A percentile compares a stretch with the other conserved stretches of the same genome.
phyloP scores from a whole-genome alignment of 1,140 invertebrate genomes.

The Megathymus violae region DNA sequence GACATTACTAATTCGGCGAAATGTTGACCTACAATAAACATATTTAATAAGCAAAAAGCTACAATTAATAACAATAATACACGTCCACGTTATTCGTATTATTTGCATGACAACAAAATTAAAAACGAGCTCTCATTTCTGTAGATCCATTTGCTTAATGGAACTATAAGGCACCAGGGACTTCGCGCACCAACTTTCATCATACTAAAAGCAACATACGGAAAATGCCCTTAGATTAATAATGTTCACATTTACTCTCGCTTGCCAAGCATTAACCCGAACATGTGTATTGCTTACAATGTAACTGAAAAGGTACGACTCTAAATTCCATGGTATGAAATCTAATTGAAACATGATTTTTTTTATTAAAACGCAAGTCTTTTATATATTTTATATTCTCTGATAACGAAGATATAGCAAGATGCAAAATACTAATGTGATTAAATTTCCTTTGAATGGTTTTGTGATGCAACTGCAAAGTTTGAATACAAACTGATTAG shows the following conservation, averaged over 20 bases:
- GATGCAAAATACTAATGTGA: constrained; percentile 30
- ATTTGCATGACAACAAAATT: constrained; percentile 78
- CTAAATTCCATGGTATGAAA: too few species aligned
- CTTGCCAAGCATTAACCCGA: constrained; percentile 32
- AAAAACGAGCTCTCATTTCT: constrained; percentile 78
- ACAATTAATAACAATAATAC: constrained; percentile 53
- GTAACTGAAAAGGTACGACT: too few species aligned
- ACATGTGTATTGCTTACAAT: too few species aligned
- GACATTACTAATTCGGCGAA: constrained; percentile 15
- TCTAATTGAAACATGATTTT: too few species aligned
- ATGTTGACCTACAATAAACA: constrained; percentile 19
- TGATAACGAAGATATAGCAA: constrained; percentile 8
- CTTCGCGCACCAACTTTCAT: constrained; percentile 76
- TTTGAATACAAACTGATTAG: constrained; percentile 24
- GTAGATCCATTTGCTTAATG: constrained; percentile 80
- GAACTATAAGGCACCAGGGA: constrained; percentile 77
- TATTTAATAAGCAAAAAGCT: constrained; percentile 51
- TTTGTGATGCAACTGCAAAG: constrained; percentile 1
- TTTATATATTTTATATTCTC: constrained; percentile 3
- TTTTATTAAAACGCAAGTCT: constrained; percentile 23
- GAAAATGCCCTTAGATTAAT: constrained; percentile 76
- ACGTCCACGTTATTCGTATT: constrained; percentile 66
- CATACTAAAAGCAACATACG: constrained; percentile 78
- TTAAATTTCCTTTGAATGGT: constrained; percentile 26
- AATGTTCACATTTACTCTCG: constrained; percentile 60